phyloP scores from a whole-genome alignment of 2,888 invertebrate species.

The Blastobasis lacticolella region DNA sequence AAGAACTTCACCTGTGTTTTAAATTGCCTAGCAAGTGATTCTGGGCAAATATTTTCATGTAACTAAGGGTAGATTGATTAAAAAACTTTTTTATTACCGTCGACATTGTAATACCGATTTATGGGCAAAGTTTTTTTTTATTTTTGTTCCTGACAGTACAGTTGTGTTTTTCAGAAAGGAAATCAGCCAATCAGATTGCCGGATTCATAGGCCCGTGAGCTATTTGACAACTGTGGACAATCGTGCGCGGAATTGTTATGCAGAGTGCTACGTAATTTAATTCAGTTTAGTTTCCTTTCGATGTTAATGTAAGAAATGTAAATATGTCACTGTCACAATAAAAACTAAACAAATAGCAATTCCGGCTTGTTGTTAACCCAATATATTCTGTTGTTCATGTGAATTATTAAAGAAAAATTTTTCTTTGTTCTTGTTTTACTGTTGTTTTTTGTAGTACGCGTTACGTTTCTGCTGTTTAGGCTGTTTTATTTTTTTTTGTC shows the following conservation, averaged over 20 bases:
- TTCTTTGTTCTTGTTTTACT: no score
- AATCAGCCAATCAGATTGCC: constrained; percentile 6
- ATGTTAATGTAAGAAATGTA: no score
- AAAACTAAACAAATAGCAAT: no score
- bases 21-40: constrained; percentile 10
- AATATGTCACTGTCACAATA: no score
- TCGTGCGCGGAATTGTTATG: not conserved
- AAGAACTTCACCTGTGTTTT: constrained; percentile 8
- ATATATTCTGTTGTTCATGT: no score
- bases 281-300: no score
- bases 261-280: no score
- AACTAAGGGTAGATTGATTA: constrained; percentile 19
- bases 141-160: constrained; percentile 4
- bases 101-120: constrained; percentile 14
- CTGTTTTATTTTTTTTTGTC: no score
- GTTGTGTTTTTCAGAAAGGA: constrained; percentile 3
- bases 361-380: no score
- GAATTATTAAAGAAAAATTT: no score
- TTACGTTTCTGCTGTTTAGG: no score
- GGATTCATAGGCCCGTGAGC: constrained; percentile 7
- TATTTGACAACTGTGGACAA: not conserved
- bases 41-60: constrained; percentile 14
- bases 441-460: no score
- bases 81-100: constrained; percentile 23
- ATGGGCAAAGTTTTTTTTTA: constrained; percentile 16